Percentiles rank a stretch among this genome's conserved stretches.
These are phyloP conservation scores for Agrotis clavis DNA, from an alignment of 2,888 invertebrate genomes.

Conservation along the genomic window DNA sequence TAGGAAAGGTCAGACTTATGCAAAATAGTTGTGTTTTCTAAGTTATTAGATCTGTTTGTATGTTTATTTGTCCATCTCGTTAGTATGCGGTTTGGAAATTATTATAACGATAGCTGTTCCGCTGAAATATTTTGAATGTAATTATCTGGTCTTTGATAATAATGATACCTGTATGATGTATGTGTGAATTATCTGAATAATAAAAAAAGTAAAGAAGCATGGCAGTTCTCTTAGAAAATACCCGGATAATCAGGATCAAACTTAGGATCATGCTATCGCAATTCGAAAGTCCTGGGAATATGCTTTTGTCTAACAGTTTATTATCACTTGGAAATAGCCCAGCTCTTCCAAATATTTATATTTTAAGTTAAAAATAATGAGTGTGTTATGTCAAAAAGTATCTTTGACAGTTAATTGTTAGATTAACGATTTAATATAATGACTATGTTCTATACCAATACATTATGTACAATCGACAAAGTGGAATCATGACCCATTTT, in stretches of 20 bases:
- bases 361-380: background rate
- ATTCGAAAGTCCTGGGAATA: too few species aligned
- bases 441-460: background rate
- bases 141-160: background rate
- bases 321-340: too few species aligned
- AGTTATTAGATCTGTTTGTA: conserved; percentile 46
- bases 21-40: conserved; percentile 50
- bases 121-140: background rate
- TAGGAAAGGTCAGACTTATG: conserved; percentile 62
- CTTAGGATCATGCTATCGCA: too few species aligned
- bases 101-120: background rate
- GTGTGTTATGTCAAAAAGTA: background rate
- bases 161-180: too few species aligned
- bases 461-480: too few species aligned
- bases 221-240: too few species aligned
- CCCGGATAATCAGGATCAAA: too few species aligned
- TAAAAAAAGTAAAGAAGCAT: too few species aligned
- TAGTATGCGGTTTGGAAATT: background rate
- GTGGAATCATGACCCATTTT: too few species aligned
- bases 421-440: conserved; percentile 6
- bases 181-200: too few species aligned
- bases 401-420: background rate
- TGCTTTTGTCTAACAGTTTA: too few species aligned
- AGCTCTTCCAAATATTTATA: too few species aligned
- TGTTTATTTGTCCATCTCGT: conserved; percentile 5